A percentile compares a stretch with the other conserved stretches of the same genome.
Evolutionary conservation across 2,888 invertebrate species (phyloP).

Genomic region (Holacanthella duospinosa): DNA sequence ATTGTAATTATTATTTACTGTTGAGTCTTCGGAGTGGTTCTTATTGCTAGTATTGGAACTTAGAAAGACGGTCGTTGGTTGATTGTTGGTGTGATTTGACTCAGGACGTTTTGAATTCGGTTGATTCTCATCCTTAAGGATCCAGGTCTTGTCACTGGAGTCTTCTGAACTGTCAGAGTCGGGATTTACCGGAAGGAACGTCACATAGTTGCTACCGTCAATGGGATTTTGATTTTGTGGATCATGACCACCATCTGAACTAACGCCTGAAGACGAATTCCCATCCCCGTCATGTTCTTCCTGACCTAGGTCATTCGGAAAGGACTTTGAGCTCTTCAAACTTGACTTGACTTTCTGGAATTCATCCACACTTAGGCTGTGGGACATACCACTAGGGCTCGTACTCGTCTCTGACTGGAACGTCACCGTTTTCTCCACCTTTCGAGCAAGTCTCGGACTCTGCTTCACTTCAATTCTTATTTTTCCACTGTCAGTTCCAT

Average conservation of each 20-base stretch:
- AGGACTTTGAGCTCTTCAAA: slow-evolving; percentile 74
- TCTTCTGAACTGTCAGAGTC: slow-evolving; percentile 38
- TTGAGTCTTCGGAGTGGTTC: not conserved
- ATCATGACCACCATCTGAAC: slow-evolving; percentile 52
- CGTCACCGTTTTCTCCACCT: slow-evolving; percentile 36
- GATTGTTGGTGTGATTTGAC: not conserved
- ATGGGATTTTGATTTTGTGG: slow-evolving; percentile 50
- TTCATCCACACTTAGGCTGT: slow-evolving; percentile 78
- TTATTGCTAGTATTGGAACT: not conserved
- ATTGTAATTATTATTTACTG: not conserved
- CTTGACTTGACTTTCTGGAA: slow-evolving; percentile 72
- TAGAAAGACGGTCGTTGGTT: not conserved
- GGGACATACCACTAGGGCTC: slow-evolving; percentile 43
- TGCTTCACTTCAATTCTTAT: slow-evolving; percentile 38
- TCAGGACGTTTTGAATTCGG: not conserved
- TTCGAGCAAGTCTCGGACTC: slow-evolving; percentile 30
- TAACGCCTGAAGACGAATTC: slow-evolving; percentile 77
- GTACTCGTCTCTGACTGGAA: slow-evolving; percentile 28
- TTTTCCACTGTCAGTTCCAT: slow-evolving; percentile 23
- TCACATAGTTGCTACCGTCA: slow-evolving; percentile 35
- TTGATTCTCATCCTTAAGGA: slow-evolving; percentile 31
- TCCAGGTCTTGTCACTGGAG: slow-evolving; percentile 37
- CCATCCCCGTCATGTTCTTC: slow-evolving; percentile 52
- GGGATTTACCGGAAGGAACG: slow-evolving; percentile 45
- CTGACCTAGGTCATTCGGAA: slow-evolving; percentile 65